A percentile compares a stretch with the other conserved stretches of the same genome.
Conservation (phyloP, 2,113 vertebrate genomes). For the Hemichromis elongatus region DNA sequence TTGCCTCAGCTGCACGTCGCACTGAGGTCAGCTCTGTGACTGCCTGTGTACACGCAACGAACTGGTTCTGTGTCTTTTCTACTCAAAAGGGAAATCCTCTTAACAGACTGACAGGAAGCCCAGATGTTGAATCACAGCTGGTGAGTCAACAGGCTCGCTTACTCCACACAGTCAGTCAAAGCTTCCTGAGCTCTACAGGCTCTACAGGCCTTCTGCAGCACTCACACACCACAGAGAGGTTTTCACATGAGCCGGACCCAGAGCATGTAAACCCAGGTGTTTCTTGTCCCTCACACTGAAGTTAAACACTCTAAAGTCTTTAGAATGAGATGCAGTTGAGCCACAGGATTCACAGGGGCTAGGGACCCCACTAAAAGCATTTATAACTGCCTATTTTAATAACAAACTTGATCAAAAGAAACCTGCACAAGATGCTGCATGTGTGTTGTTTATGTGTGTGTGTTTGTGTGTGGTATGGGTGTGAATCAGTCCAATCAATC, state of each 20-base stretch:
- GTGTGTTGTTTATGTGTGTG: not conserved
- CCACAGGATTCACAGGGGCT: not conserved
- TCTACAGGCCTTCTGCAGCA: not conserved
- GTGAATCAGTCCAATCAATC: conserved; percentile 56
- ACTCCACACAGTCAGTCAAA: not conserved
- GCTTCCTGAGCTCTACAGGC: not conserved
- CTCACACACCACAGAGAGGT: not conserved
- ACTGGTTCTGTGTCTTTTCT: no score
- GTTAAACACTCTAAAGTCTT: not conserved
- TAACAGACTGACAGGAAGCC: not conserved
- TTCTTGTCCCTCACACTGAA: not conserved
- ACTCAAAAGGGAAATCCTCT: no score
- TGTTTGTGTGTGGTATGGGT: not conserved
- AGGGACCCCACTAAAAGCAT: not conserved
- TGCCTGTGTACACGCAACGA: no score
- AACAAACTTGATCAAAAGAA: not conserved
- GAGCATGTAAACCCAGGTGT: not conserved
- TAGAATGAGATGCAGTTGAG: not conserved
- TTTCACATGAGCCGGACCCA: not conserved
- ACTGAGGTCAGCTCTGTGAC: no score
- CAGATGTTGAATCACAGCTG: not conserved
- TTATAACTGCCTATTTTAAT: not conserved
- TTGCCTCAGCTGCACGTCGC: no score
- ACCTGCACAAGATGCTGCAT: not conserved
- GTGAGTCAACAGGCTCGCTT: not conserved